Evolutionary conservation across 2,797 vertebrate species (phyloP).

Genomic region (Hirundo rustica): DNA sequence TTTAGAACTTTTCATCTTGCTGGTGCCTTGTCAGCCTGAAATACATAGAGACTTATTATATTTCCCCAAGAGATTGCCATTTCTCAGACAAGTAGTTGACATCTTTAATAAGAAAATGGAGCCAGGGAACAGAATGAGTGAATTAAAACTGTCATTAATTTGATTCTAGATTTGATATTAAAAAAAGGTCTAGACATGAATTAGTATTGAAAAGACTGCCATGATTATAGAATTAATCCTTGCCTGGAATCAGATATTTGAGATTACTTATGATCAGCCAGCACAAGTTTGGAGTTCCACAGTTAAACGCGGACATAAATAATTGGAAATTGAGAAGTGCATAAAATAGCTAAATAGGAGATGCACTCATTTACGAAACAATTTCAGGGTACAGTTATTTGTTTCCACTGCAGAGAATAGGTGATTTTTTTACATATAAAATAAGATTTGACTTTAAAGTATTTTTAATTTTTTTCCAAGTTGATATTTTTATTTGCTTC

Average conservation of each 20-base stretch:
- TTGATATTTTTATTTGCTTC: background rate
- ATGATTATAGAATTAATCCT: background rate
- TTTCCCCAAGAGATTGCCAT: background rate
- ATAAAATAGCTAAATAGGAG: background rate
- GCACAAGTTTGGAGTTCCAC: background rate
- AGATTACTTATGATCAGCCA: background rate
- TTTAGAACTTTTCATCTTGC: background rate
- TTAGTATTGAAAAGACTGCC: background rate
- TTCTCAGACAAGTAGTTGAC: background rate
- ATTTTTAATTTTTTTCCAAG: background rate
- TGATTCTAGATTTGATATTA: background rate
- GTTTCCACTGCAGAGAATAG: background rate
- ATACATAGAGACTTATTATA: background rate
- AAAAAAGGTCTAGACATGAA: background rate
- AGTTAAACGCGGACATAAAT: background rate
- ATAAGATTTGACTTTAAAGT: background rate
- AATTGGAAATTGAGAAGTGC: background rate
- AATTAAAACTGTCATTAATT: constrained; percentile 20
- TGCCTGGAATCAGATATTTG: background rate
- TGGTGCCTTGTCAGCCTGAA: background rate
- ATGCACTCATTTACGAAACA: background rate
- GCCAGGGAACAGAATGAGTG: background rate
- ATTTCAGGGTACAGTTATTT: background rate
- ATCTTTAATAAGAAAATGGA: constrained; percentile 8
- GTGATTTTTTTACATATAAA: background rate